phyloP scores from a whole-genome alignment of 2,888 invertebrate genomes.

The Tipula unca region DNA sequence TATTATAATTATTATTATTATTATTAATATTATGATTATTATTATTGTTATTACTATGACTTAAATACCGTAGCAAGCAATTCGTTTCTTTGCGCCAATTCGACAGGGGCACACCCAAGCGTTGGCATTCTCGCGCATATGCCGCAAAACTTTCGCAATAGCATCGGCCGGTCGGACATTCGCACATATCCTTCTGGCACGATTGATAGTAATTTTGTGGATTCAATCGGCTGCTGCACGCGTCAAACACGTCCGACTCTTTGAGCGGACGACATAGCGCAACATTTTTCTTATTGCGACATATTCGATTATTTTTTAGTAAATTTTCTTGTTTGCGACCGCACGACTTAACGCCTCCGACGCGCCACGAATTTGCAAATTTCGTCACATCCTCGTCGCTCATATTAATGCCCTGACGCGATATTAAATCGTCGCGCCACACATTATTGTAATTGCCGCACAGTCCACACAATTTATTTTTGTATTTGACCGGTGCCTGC shows the following conservation, averaged over 20 bases:
- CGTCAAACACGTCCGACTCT: slow-evolving; percentile 52
- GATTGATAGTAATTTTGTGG: slow-evolving; percentile 77
- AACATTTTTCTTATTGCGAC: slow-evolving; percentile 46
- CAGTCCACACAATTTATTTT: slow-evolving; percentile 74
- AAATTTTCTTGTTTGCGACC: slow-evolving; percentile 47
- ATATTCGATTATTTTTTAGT: slow-evolving; percentile 42
- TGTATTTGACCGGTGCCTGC: slow-evolving; percentile 62
- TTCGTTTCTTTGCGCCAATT: slow-evolving; percentile 64
- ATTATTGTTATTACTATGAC: slow-evolving; percentile 22
- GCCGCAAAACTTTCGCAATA: slow-evolving; percentile 87
- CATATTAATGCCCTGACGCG: slow-evolving; percentile 57
- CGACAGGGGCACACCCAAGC: slow-evolving; percentile 61
- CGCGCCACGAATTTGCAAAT: slow-evolving; percentile 87
- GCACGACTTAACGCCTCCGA: slow-evolving; percentile 70
- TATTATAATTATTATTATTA: not conserved
- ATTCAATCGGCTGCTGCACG: slow-evolving; percentile 71
- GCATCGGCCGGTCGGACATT: slow-evolving; percentile 71
- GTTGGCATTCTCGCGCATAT: slow-evolving; percentile 78
- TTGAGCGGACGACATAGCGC: slow-evolving; percentile 48
- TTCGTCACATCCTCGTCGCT: slow-evolving; percentile 52
- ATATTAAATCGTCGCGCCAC: slow-evolving; percentile 74
- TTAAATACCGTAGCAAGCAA: slow-evolving; percentile 46
- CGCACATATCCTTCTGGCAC: slow-evolving; percentile 80
- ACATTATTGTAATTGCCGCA: slow-evolving; percentile 92
- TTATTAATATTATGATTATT: slow-evolving; percentile 23